phyloP scores from a whole-genome alignment of 2,797 vertebrate genomes.

The Hybognathus amarus region DNA sequence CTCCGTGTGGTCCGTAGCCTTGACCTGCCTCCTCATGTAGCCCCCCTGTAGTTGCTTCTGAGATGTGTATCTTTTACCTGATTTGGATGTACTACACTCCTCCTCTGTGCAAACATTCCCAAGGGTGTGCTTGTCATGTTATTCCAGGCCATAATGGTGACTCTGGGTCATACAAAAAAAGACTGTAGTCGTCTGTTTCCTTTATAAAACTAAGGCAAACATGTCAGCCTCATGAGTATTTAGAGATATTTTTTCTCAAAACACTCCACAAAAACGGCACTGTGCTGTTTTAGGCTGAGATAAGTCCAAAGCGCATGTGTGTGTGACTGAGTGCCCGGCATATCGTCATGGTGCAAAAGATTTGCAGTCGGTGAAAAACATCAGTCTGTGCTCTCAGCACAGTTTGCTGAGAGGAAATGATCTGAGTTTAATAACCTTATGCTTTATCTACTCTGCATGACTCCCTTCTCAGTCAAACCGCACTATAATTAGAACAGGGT shows the following conservation, averaged over 20 bases:
- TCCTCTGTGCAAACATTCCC: constrained; percentile 25
- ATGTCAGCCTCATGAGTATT: neutral
- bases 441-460: constrained; percentile 52
- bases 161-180: neutral
- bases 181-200: constrained; percentile 7
- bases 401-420: constrained; percentile 42
- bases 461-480: constrained; percentile 45
- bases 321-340: neutral
- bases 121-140: neutral
- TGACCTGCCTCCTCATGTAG: neutral
- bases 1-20: constrained; percentile 13
- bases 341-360: constrained; percentile 12
- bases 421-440: constrained; percentile 23
- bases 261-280: constrained; percentile 31
- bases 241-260: neutral
- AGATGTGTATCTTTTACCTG: neutral
- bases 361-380: constrained; percentile 35
- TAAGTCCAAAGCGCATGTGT: constrained; percentile 14
- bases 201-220: constrained; percentile 28
- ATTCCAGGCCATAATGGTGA: constrained; percentile 10
- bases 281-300: constrained; percentile 14
- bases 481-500: constrained; percentile 56
- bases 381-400: constrained; percentile 30
- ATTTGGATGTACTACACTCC: constrained; percentile 16
- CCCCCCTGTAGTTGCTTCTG: neutral